Evolutionary conservation across 2,888 invertebrate species (phyloP).

Genomic region (Pterobdella sp.): DNA sequence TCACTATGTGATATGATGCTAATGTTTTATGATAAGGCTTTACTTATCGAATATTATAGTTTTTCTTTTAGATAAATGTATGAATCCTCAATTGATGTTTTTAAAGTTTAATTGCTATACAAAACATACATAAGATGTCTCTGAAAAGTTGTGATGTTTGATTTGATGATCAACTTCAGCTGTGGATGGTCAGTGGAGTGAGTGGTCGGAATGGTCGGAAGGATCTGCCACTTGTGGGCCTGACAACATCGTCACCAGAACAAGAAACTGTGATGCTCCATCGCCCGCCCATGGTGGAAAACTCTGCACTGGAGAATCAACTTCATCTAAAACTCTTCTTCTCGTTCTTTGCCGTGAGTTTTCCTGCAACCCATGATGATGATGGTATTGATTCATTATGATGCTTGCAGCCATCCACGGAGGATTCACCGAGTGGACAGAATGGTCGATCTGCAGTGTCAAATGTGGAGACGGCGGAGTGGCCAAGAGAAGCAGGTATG

Average conservation of each 20-base stretch:
- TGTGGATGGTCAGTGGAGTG: conserved; percentile 22
- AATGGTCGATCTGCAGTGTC: conserved; percentile 29
- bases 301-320: conserved; percentile 42
- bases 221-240: conserved; percentile 46
- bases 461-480: conserved; percentile 27
- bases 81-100: too few species aligned
- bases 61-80: too few species aligned
- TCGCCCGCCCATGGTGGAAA: conserved; percentile 36
- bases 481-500: conserved; percentile 21
- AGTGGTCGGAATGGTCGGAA: conserved; percentile 31
- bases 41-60: too few species aligned
- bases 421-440: conserved; percentile 29
- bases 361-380: background rate
- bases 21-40: too few species aligned
- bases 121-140: too few species aligned
- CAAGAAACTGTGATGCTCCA: conserved; percentile 47
- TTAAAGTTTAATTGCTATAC: too few species aligned
- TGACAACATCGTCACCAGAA: conserved; percentile 41
- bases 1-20: too few species aligned
- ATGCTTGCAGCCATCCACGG: conserved; percentile 19
- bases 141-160: too few species aligned
- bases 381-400: background rate
- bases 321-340: conserved; percentile 35
- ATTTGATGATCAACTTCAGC: too few species aligned
- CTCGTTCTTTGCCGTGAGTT: conserved; percentile 29